Conservation (phyloP, 2,888 invertebrate genomes). For the Chydorus sphaericus region DNA sequence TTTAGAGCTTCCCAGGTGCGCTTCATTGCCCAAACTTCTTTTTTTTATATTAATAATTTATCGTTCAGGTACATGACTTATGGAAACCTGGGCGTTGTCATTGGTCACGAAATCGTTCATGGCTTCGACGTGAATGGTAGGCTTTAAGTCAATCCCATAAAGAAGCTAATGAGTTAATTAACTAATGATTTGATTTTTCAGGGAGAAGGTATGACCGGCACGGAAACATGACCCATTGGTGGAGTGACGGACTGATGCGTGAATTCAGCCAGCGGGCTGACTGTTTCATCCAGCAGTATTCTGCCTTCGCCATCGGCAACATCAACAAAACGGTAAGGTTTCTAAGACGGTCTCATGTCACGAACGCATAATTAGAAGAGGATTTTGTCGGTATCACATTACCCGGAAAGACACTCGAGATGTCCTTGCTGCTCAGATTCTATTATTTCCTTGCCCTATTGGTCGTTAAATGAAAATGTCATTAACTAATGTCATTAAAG, state of each 20-base stretch:
- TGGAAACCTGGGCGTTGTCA: conserved; percentile 27
- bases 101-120: conserved; percentile 28
- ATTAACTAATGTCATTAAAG: conserved; percentile 17
- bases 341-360: not conserved
- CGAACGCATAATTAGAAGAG: not conserved
- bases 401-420: not conserved
- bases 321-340: conserved; percentile 22
- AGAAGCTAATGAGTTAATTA: not conserved
- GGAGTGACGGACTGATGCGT: conserved; percentile 25
- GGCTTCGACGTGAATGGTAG: conserved; percentile 26
- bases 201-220: conserved; percentile 26
- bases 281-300: conserved; percentile 16
- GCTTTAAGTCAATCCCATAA: too few relatives aligned
- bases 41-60: too few relatives aligned
- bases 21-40: conserved; percentile 1
- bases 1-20: conserved; percentile 27
- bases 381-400: not conserved
- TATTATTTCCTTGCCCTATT: too few relatives aligned
- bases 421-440: too few relatives aligned
- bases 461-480: not conserved
- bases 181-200: conserved; percentile 16
- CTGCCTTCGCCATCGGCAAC: conserved; percentile 17
- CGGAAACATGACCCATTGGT: conserved; percentile 27
- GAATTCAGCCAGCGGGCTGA: conserved; percentile 25
- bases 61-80: conserved; percentile 27